Evolutionary conservation across 1,140 invertebrate genomes (phyloP), one percentile per base, ranked within the genome.

Genomic region (Cepaea nemoralis): DNA sequence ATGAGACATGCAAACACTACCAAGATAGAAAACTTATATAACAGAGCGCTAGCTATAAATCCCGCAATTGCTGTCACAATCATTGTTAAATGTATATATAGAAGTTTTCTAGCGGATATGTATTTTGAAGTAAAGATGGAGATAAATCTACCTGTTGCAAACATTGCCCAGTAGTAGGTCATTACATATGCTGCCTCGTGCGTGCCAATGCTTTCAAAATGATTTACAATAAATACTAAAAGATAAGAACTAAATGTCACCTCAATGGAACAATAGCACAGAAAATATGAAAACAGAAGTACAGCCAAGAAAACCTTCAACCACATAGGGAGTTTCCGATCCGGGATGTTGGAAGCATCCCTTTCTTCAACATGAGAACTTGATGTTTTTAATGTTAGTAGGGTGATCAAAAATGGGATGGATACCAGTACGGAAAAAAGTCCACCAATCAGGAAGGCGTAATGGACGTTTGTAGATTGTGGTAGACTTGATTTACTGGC

Each of bases 201-300:
- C 35, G 48, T 77, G 12, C 31, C n/a, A 5, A 77, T 37, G 22
- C 40, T 24, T 39, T 63, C 55, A n/a, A 37, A 77, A 37, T 78
- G 73, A 6, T 59, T 22, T 0, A 86, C 82, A 42, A 85, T 80
- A 83, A 87, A 87, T 0, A 83, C 82, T 33, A 82, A 73, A 37
- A 87, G 40, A 69, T 76, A 87, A 14, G 81, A 50, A 6, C 81
- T 59, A 77, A 84, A 85, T 24, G 80, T 86, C 55, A 86, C 84
- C 75, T 87, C 86, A 10, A 86, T 80, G 63, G 76, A 83, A 35
- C 80, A 83, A 42, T 88, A 88, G 8, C 70, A 0, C 33, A 85
- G 59, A 77, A 78, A 80, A 33, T 79, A 63, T 1, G 67, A 19
- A 48, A 76, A 82, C 22, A 77, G 14, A 37, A 24, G 5, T 8